These are phyloP conservation scores for Phenganax stokvisi DNA, from an alignment of 92 coral and sea anemone genomes.

Conservation along the genomic window DNA sequence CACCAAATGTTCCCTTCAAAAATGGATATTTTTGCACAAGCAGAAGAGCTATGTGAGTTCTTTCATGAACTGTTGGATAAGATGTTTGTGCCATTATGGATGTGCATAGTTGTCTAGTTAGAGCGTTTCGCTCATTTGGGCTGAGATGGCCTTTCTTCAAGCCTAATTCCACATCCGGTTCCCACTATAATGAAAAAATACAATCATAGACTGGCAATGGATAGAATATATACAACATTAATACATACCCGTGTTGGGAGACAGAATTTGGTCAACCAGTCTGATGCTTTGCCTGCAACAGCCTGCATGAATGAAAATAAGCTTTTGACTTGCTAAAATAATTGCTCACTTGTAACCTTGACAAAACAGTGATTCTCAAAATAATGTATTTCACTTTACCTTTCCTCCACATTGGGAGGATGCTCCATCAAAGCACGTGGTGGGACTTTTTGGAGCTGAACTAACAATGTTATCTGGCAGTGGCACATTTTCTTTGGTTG, in stretches of 20 bases:
- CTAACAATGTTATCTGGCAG: neutral
- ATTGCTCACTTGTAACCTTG: neutral
- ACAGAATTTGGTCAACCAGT: neutral
- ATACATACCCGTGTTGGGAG: neutral
- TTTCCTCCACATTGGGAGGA: too few relatives aligned
- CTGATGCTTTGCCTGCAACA: neutral
- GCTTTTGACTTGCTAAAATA: neutral
- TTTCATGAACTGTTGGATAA: slow-evolving; percentile 25
- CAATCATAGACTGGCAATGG: neutral
- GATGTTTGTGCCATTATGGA: slow-evolving; percentile 39
- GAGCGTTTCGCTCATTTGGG: slow-evolving; percentile 42
- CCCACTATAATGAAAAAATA: slow-evolving; percentile 23
- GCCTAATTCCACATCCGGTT: slow-evolving; percentile 47
- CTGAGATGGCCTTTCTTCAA: slow-evolving; percentile 34
- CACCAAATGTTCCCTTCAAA: slow-evolving; percentile 47
- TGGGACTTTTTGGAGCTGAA: neutral
- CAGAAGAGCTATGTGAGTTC: slow-evolving; percentile 46
- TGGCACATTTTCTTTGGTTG: neutral
- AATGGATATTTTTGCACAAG: slow-evolving; percentile 51
- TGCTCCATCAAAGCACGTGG: too few relatives aligned
- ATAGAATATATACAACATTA: neutral
- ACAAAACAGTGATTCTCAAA: neutral
- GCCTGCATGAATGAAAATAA: neutral
- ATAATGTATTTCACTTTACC: too few relatives aligned
- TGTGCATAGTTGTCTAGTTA: slow-evolving; percentile 44